phyloP scores from a whole-genome alignment of 2,888 invertebrate genomes.

The Pachliopta kotzebuea region DNA sequence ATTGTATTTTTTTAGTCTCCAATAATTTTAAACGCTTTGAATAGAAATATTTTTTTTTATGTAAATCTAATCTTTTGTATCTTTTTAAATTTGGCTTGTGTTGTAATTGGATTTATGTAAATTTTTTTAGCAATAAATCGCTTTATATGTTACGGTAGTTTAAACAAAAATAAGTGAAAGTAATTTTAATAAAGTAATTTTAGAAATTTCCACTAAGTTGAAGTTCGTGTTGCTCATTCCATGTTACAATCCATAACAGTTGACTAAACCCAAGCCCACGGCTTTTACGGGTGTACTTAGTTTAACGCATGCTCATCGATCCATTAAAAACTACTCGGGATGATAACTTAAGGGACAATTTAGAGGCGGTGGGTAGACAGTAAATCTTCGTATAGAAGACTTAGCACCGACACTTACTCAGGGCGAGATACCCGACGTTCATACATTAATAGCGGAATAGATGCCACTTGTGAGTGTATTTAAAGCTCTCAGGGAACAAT shows the following conservation, averaged over 20 bases:
- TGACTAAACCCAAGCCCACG: background rate
- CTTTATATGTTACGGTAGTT: too few species aligned
- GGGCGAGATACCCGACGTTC: conserved; percentile 39
- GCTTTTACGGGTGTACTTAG: conserved; percentile 17
- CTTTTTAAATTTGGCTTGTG: too few species aligned
- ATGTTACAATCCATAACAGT: background rate
- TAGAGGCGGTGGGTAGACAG: conserved; percentile 34
- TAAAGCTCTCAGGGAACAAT: conserved; percentile 54
- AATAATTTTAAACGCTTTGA: too few species aligned
- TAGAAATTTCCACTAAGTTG: too few species aligned
- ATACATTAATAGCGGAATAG: conserved; percentile 64
- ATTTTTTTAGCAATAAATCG: too few species aligned
- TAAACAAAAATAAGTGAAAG: too few species aligned
- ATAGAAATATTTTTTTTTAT: too few species aligned
- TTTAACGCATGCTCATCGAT: conserved; percentile 39
- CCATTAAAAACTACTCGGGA: conserved; percentile 35
- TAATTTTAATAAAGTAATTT: too few species aligned
- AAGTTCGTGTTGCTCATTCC: too few species aligned
- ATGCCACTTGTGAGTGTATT: conserved; percentile 58
- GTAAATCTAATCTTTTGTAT: too few species aligned
- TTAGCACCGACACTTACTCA: conserved; percentile 44
- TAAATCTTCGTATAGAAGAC: conserved; percentile 45
- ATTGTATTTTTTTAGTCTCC: too few species aligned
- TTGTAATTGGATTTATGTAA: too few species aligned
- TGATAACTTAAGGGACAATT: conserved; percentile 34